Conservation (phyloP, 30 jellyfish, hydroid and myxozoan genomes). For the Haliclystus octoradiatus region DNA sequence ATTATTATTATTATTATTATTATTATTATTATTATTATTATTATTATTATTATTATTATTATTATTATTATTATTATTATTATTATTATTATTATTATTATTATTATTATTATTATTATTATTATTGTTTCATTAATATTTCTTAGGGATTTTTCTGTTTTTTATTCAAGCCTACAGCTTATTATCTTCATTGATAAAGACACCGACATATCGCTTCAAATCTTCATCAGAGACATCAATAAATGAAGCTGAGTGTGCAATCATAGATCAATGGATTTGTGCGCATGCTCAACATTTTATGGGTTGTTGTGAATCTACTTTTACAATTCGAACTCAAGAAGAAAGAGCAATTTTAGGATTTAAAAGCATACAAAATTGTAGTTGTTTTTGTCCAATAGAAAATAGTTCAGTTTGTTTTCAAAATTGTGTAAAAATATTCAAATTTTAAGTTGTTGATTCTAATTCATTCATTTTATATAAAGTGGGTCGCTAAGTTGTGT, state of each 20-base stretch:
- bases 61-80: not conserved
- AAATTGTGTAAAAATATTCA: too few species aligned
- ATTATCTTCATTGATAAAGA: too few species aligned
- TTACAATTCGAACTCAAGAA: too few species aligned
- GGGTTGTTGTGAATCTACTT: too few species aligned
- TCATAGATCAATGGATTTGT: constrained; percentile 1
- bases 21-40: not conserved
- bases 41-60: not conserved
- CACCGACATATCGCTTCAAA: not conserved
- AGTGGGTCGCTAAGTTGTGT: too few species aligned
- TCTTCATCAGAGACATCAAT: not conserved
- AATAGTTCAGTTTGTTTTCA: too few species aligned
- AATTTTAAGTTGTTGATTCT: too few species aligned
- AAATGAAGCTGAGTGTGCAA: not conserved
- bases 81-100: not conserved
- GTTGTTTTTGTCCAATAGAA: too few species aligned
- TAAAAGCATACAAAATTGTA: too few species aligned
- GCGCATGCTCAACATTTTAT: constrained; percentile 1
- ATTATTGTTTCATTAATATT: constrained; percentile 1
- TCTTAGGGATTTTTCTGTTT: not conserved
- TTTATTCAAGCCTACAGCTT: not conserved
- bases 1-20: not conserved
- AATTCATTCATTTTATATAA: too few species aligned
- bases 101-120: not conserved
- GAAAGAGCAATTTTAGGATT: too few species aligned